phyloP scores from a whole-genome alignment of 1,140 invertebrate genomes.

The Drosophila fuyamai region DNA sequence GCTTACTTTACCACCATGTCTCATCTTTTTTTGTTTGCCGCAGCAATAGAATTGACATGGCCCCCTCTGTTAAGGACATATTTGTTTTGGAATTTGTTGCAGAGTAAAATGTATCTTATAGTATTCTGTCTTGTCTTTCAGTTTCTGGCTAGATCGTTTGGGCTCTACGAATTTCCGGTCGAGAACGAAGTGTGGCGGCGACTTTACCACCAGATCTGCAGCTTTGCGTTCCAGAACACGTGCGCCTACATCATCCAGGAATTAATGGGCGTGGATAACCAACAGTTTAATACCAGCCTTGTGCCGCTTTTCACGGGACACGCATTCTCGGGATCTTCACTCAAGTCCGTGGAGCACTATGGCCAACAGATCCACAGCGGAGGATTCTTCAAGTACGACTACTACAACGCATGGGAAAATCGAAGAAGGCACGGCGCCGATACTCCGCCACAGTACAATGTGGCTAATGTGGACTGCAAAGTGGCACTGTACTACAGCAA shows the following conservation, averaged over 20 bases:
- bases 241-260: slow-evolving; percentile 86
- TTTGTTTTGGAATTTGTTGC: too few relatives aligned
- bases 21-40: too few relatives aligned
- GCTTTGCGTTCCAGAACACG: slow-evolving; percentile 67
- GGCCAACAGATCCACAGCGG: slow-evolving; percentile 46
- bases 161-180: slow-evolving; percentile 60
- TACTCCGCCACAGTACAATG: slow-evolving; percentile 49
- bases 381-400: slow-evolving; percentile 55
- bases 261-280: slow-evolving; percentile 85
- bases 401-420: slow-evolving; percentile 33
- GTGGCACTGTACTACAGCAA: slow-evolving; percentile 61
- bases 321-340: slow-evolving; percentile 33
- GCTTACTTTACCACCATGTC: too few relatives aligned
- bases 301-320: slow-evolving; percentile 36
- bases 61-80: too few relatives aligned
- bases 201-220: slow-evolving; percentile 38
- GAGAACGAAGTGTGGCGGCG: slow-evolving; percentile 55
- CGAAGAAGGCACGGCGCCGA: slow-evolving; percentile 20
- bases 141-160: slow-evolving; percentile 21
- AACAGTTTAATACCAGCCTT: slow-evolving; percentile 84
- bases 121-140: slow-evolving; percentile 2
- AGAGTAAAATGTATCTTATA: too few relatives aligned
- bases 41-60: too few relatives aligned
- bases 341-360: slow-evolving; percentile 48
- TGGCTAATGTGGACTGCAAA: slow-evolving; percentile 59